Base-by-base conservation (phyloP, 2,113 vertebrate species). In the Gymnocephalus cernua region DNA sequence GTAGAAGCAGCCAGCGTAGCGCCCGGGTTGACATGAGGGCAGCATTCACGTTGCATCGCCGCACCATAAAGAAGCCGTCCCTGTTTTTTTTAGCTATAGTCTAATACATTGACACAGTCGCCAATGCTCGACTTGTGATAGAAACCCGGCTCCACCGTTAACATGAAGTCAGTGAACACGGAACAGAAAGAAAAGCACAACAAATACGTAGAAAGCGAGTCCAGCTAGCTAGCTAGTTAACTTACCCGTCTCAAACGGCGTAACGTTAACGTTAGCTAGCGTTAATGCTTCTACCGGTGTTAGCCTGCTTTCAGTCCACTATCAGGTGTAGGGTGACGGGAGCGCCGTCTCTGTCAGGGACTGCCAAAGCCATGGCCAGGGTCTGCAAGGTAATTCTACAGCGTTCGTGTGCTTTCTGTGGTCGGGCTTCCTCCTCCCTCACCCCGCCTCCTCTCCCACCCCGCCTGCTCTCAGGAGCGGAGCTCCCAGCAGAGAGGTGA, bases 1-100 rank as follows among this genome's bases (percentile, higher is more conserved):
- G 63, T 15, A 23, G 7, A 41, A 23, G 54, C 72, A 63, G 86
- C 78, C 19, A 25, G 83, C 35, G 41, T 68, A 27, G 81, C 71
- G 77, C 2, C 54, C 81, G 86, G 85, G 90, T 91, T 93, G 89
- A 92, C 86, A 48, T 78, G 89, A 91, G 92, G 93, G 92, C 92
- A 93, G 66, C 77, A 7, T 85, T 92, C 86, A 54, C 83, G 85
- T 88, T 91, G 64, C 50, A 38, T 79, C 79, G 82, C 64, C 79
- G 74, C 68, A 58, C 73, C 35, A 4, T 15, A 13, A 4, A 50
- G 56, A 47, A 5, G 71, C 75, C 41, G 11, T 8, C 73, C 7
- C 54, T 9, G 62, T 15, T 18, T 11, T 32, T 13, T 59, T 21
- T 4, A 53, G 16, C 19, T 27, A 21, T 27, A 65, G 54, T n/a